Base-by-base conservation (phyloP, 2,888 invertebrate species). In the Cylloceria caligata region DNA sequence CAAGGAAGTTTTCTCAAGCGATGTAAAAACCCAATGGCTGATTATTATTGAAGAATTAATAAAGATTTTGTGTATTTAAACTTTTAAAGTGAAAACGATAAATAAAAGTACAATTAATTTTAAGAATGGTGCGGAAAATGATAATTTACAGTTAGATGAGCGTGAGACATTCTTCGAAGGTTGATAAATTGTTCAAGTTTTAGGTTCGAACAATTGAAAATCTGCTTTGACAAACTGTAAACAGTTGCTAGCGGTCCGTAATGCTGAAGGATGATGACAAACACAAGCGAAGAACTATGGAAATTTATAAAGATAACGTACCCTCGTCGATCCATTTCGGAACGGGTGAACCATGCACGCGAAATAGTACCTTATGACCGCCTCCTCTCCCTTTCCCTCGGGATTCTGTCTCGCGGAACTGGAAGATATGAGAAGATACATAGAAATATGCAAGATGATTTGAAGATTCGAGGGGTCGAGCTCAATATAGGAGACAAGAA, bases 401-500 rank as follows among this genome's bases (percentile, higher is more conserved):
- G 45, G 16, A 64, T 74, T 75, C 30, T 1, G 45, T 47, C 19
- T 21, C 47, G 45, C 57, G 36, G 16, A 60, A 76, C 27, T 16
- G 47, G 36, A 76, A 60, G 34, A 73, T 36, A 73, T 21, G 62
- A 73, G 49, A 19, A 36, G 62, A 64, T 68, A 47, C 19, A n/a
- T 13, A 27, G 47, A 42, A 72, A 5, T 24, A 60, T 36, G n/a
- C 42, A 55, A 42, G 42, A 57, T 30, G 24, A 19, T 36, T n/a
- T 55, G 13, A 11, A 24, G 27, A 9, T n/a, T 30, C 34, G 2
- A 52, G 24, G 27, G 42, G 55, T 62, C 62, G 62, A n/a, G 52
- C 16, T 2, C 27, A 16, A 69, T 7, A 13, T 9, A 11, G 13
- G 3, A 5, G 34, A 34, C 13, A 62, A 62, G 34, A 62, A 21